A percentile compares a stretch with the other conserved stretches of the same genome.
These are phyloP conservation scores for Seriola quinqueradiata DNA, from an alignment of 2,113 vertebrate species.

Conservation along the genomic window DNA sequence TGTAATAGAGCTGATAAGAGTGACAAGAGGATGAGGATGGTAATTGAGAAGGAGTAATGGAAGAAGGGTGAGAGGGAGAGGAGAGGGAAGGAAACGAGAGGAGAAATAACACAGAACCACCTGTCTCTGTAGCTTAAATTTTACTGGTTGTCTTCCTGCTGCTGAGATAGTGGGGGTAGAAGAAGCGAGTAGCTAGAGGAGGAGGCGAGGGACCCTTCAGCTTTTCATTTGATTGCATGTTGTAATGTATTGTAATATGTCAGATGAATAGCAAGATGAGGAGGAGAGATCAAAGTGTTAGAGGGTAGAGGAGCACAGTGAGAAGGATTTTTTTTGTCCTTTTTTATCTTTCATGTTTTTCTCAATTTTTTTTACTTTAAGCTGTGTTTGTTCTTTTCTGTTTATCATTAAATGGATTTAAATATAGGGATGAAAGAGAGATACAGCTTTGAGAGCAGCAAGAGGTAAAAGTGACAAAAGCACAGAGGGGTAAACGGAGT, in stretches of 20 bases:
- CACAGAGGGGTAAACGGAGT: background rate
- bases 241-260: slow-evolving; percentile 24
- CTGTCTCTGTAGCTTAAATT: background rate
- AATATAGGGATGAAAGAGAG: background rate
- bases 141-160: background rate
- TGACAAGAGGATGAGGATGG: slow-evolving; percentile 49
- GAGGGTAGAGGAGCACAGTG: background rate
- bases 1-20: slow-evolving; percentile 57
- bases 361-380: background rate
- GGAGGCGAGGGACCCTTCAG: background rate
- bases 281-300: slow-evolving; percentile 14
- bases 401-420: slow-evolving; percentile 7
- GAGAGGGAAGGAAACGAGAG: background rate
- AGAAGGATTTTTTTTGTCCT: background rate
- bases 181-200: background rate
- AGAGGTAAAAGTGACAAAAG: slow-evolving; percentile 3
- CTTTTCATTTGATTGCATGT: slow-evolving; percentile 31
- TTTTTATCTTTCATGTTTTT: background rate
- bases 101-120: slow-evolving; percentile 10
- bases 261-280: slow-evolving; percentile 1
- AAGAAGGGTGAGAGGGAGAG: slow-evolving; percentile 7
- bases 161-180: background rate
- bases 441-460: background rate
- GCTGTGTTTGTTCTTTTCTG: slow-evolving; percentile 9
- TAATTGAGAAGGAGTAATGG: slow-evolving; percentile 37